Percentiles rank a stretch among this genome's conserved stretches.
Conservation (phyloP, 2,113 vertebrate species). For the Salvelinus fontinalis region DNA sequence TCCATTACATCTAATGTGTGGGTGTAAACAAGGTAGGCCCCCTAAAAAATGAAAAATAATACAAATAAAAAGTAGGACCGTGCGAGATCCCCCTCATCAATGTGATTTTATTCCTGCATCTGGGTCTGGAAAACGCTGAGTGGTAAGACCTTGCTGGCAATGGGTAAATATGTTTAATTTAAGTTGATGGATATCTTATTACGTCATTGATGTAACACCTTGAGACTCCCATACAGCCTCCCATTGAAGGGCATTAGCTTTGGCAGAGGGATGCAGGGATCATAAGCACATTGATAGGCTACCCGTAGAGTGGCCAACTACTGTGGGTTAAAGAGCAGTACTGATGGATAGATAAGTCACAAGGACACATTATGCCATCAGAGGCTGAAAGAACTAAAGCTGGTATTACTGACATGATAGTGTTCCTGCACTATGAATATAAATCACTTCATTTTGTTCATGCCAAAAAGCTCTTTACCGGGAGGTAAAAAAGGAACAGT, state of each 20-base stretch:
- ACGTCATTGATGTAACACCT: neutral
- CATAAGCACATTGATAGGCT: neutral
- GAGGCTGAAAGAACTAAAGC: neutral
- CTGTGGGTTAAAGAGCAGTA: neutral
- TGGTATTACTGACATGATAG: slow-evolving; percentile 17
- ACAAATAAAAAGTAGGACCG: too few relatives aligned
- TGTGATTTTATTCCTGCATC: too few relatives aligned
- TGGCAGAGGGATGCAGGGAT: neutral
- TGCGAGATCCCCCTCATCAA: neutral
- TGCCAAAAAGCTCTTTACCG: too few relatives aligned
- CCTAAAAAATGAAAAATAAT: too few relatives aligned
- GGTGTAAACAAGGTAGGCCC: too few relatives aligned
- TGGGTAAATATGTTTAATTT: too few relatives aligned
- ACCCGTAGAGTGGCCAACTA: slow-evolving; percentile 33
- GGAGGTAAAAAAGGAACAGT: neutral
- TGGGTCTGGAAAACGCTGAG: too few relatives aligned
- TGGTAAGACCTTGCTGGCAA: too few relatives aligned
- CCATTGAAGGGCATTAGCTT: neutral
- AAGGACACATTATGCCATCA: neutral
- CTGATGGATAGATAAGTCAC: neutral
- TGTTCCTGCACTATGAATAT: slow-evolving; percentile 2
- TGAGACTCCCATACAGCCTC: neutral
- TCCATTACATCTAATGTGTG: neutral
- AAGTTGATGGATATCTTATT: neutral
- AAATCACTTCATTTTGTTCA: slow-evolving; percentile 2